A percentile compares a stretch with the other conserved stretches of the same genome.
Evolutionary conservation across 2,888 invertebrate species (phyloP).

Genomic region (Tipula unca): DNA sequence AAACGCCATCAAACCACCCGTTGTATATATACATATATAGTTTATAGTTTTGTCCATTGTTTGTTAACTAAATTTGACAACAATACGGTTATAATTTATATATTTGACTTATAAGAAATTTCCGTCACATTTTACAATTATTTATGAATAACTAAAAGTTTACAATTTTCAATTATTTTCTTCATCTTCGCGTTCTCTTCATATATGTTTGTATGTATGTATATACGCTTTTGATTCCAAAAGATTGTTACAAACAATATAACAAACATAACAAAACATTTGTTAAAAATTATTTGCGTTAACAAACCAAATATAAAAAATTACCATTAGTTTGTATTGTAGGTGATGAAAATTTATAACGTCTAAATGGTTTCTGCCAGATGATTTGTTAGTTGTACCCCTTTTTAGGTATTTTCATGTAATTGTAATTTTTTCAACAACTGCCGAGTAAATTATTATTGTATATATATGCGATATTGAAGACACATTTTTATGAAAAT

Average conservation of each 20-base stretch:
- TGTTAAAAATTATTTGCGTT: not conserved
- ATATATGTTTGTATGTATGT: not conserved
- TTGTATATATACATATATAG: not conserved
- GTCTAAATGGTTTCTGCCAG: not conserved
- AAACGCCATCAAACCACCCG: not conserved
- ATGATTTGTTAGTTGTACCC: not conserved
- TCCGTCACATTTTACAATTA: slow-evolving; percentile 14
- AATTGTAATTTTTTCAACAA: not conserved
- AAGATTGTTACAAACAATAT: not conserved
- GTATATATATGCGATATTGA: not conserved
- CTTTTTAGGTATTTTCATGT: not conserved
- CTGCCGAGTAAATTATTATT: not conserved
- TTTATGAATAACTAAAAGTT: not conserved
- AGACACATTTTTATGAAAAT: not conserved
- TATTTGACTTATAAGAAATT: not conserved
- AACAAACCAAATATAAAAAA: not conserved
- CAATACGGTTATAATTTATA: not conserved
- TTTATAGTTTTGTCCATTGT: not conserved
- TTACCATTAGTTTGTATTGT: not conserved
- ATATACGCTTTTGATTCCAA: not conserved
- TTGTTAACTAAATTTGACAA: slow-evolving; percentile 3
- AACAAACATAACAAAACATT: not conserved
- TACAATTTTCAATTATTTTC: not conserved
- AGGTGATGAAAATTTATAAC: not conserved
- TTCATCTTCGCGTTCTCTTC: not conserved